Conservation (phyloP, 2,113 vertebrate species). For the Ariopsis seemanni region DNA sequence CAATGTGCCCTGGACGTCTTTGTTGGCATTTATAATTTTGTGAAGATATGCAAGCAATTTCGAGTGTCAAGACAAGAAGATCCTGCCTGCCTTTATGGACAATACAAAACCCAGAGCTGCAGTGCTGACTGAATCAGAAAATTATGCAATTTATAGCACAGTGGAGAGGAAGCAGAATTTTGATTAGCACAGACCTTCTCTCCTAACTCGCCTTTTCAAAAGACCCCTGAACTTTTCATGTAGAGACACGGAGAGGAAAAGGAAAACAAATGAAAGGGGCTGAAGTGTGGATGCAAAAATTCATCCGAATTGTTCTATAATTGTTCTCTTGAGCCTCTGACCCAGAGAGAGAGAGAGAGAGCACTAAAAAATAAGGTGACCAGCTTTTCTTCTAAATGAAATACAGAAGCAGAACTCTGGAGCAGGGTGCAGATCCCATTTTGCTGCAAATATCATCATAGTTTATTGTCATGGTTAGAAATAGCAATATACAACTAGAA, state of each 20-base stretch:
- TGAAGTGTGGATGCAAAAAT: neutral
- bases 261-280: neutral
- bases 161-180: constrained; percentile 1
- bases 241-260: neutral
- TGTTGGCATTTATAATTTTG: neutral
- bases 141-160: constrained; percentile 26
- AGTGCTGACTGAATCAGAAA: constrained; percentile 17
- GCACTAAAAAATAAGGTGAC: neutral
- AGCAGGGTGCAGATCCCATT: neutral
- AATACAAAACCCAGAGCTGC: neutral
- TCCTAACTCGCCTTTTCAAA: too few relatives aligned
- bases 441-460: neutral
- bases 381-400: neutral
- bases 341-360: neutral
- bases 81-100: neutral
- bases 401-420: neutral
- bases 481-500: neutral
- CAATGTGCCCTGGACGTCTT: neutral
- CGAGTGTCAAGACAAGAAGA: constrained; percentile 1
- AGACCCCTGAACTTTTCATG: neutral
- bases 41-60: neutral
- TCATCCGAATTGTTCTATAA: neutral
- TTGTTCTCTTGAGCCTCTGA: neutral
- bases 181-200: neutral
- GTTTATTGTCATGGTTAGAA: neutral